These are phyloP conservation scores for Epinephelus fuscoguttatus DNA, from an alignment of 2,113 vertebrate genomes.

Conservation along the genomic window DNA sequence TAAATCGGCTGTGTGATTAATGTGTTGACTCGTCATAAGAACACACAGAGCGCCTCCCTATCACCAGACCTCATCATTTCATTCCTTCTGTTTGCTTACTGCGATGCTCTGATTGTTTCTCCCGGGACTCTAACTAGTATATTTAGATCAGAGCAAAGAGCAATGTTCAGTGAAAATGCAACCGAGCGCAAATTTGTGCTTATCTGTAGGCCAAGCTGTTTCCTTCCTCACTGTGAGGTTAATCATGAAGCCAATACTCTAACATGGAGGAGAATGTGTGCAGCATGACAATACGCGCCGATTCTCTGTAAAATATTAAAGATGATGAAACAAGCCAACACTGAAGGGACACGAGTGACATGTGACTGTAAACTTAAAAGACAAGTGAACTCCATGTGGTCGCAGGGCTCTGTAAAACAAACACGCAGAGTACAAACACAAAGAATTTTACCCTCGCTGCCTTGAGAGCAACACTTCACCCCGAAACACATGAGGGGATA, in stretches of 20 bases:
- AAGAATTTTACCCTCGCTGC: background rate
- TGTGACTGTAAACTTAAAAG: conserved; percentile 8
- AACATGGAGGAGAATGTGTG: background rate
- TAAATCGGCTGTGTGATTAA: background rate
- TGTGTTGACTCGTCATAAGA: background rate
- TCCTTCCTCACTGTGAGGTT: conserved; percentile 36
- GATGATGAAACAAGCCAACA: conserved; percentile 10
- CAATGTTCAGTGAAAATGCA: conserved; percentile 50
- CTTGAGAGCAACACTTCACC: background rate
- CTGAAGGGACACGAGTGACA: background rate
- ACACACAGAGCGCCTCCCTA: background rate
- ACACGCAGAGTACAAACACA: background rate
- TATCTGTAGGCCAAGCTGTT: conserved; percentile 18
- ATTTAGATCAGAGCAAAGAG: conserved; percentile 56
- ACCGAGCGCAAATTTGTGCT: conserved; percentile 18
- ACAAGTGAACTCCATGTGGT: background rate
- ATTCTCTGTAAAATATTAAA: background rate
- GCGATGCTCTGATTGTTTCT: conserved; percentile 19
- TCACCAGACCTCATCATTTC: background rate
- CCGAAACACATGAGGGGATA: conserved; percentile 31
- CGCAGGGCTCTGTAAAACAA: conserved; percentile 14
- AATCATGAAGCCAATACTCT: conserved; percentile 43
- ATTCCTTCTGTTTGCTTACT: conserved; percentile 12
- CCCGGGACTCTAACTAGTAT: conserved; percentile 22
- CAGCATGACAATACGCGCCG: background rate